Evolutionary conservation across 2,888 invertebrate species (phyloP).

Genomic region (Temnothorax unifasciatus): DNA sequence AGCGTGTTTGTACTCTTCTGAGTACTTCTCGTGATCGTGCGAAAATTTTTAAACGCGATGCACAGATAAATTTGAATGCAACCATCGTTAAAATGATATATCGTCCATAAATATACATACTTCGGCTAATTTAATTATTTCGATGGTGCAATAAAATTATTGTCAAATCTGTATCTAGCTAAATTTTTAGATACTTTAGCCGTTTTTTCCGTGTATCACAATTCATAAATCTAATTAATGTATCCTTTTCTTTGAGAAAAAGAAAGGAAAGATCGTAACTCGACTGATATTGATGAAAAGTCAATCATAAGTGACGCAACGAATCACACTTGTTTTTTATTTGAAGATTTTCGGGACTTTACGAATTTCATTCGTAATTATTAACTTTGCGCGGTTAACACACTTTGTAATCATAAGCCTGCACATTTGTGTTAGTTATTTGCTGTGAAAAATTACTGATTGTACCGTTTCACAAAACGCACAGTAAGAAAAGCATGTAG

Average conservation of each 20-base stretch:
- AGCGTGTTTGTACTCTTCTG: not conserved
- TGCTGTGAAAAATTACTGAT: not conserved
- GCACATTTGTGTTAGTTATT: not conserved
- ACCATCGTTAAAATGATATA: not conserved
- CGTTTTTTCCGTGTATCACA: not conserved
- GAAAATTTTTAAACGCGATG: not conserved
- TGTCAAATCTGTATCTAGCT: too few species aligned
- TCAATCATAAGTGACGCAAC: constrained; percentile 62
- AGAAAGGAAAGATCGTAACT: not conserved
- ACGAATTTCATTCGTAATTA: not conserved
- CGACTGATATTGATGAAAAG: constrained; percentile 50
- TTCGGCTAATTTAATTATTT: too few species aligned
- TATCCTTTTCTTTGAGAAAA: not conserved
- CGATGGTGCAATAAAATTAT: too few species aligned
- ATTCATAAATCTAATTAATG: constrained; percentile 15
- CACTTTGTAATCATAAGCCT: not conserved
- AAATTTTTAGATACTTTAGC: too few species aligned
- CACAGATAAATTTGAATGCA: not conserved
- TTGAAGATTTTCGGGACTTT: not conserved
- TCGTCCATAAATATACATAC: not conserved
- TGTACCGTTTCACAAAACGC: not conserved
- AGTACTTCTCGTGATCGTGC: not conserved
- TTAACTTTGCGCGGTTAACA: not conserved
- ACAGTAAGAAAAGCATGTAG: not conserved
- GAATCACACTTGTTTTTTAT: not conserved